Evolutionary conservation across 2,888 invertebrate genomes (phyloP).

Genomic region (Dicranocentrus wangi): DNA sequence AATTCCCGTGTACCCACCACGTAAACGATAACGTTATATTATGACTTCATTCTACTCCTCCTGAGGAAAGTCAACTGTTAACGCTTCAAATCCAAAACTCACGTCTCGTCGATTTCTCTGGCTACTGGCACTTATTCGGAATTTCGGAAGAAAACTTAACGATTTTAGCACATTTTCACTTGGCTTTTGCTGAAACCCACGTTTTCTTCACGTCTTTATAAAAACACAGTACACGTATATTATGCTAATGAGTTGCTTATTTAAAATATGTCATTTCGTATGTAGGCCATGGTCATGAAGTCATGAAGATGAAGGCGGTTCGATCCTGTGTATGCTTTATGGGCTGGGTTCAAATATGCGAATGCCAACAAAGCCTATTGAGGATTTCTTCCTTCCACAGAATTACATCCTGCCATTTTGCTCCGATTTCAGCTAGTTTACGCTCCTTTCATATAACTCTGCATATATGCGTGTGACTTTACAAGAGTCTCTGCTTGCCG

Average conservation of each 20-base stretch:
- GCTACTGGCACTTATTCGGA: neutral
- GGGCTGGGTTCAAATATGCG: conserved; percentile 17
- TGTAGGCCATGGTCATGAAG: conserved; percentile 53
- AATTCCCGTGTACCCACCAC: too few relatives aligned
- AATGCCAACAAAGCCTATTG: conserved; percentile 14
- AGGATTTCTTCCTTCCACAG: too few relatives aligned
- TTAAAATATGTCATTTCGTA: conserved; percentile 49
- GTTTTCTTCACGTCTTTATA: neutral
- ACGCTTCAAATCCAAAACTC: neutral
- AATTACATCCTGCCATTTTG: too few relatives aligned
- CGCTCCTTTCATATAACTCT: too few relatives aligned
- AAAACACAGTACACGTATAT: neutral
- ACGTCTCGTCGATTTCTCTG: neutral
- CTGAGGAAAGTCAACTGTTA: conserved; percentile 46
- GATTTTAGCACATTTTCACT: too few relatives aligned
- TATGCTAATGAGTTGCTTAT: conserved; percentile 51
- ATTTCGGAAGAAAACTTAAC: neutral
- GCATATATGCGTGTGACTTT: too few relatives aligned
- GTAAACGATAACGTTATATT: too few relatives aligned
- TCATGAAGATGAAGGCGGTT: conserved; percentile 24
- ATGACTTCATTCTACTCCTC: too few relatives aligned
- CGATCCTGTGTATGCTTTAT: conserved; percentile 1
- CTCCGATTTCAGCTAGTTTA: too few relatives aligned
- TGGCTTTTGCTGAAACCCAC: too few relatives aligned
- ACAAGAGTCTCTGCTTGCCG: too few relatives aligned